A percentile compares a stretch with the other conserved stretches of the same genome.
These are phyloP conservation scores for Geophilus truncorum DNA, from an alignment of 2,888 invertebrate species.

Conservation along the genomic window DNA sequence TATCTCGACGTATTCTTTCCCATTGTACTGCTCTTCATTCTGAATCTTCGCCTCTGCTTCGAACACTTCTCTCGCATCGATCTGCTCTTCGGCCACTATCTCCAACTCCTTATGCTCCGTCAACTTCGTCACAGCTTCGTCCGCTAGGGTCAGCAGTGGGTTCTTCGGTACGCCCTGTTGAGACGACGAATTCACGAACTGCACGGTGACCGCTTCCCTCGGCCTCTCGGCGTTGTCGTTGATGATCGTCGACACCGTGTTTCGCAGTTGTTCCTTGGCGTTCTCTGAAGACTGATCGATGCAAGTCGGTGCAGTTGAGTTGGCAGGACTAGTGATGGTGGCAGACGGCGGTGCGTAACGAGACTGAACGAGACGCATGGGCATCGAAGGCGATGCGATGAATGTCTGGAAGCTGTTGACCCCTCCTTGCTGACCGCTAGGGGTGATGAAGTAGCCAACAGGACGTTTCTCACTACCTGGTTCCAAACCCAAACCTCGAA, in stretches of 20 bases:
- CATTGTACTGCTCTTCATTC: neutral
- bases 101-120: neutral
- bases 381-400: neutral
- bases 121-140: slow-evolving; percentile 5
- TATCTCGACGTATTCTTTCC: neutral
- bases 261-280: neutral
- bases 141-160: neutral
- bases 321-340: neutral
- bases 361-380: neutral
- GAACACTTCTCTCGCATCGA: neutral
- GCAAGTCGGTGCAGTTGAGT: neutral
- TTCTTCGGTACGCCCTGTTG: neutral
- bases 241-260: neutral
- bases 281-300: neutral
- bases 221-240: neutral
- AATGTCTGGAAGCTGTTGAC: neutral
- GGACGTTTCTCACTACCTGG: neutral
- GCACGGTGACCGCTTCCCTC: neutral
- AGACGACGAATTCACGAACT: neutral
- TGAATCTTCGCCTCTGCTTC: neutral
- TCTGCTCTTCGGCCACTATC: neutral
- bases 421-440: neutral
- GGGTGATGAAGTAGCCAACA: slow-evolving; percentile 1
- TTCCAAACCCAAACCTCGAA: slow-evolving; percentile 16
- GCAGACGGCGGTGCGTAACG: neutral